A percentile compares a stretch with the other conserved stretches of the same genome.
These are phyloP conservation scores for Tolmerus cingulatus DNA, from an alignment of 2,888 invertebrate species.

Conservation along the genomic window DNA sequence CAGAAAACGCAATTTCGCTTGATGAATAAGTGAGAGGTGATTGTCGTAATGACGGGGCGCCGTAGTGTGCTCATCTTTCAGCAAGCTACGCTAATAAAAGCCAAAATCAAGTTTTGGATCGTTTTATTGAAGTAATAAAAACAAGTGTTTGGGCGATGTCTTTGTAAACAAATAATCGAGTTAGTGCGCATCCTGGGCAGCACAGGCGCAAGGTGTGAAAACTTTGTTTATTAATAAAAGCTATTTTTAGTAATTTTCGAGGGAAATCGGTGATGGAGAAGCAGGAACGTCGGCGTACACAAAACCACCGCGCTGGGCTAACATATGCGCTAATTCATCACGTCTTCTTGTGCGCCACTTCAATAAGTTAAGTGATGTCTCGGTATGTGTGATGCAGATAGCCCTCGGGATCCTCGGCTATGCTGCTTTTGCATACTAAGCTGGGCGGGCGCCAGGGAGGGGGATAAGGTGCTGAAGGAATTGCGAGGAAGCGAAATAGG, in stretches of 20 bases:
- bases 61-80: conserved; percentile 37
- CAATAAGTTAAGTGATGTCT: not conserved
- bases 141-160: conserved; percentile 39
- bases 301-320: not conserved
- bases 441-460: not conserved
- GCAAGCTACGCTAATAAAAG: conserved; percentile 32
- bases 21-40: conserved; percentile 31
- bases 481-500: not conserved
- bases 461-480: not conserved
- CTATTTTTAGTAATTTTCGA: conserved; percentile 18
- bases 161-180: conserved; percentile 34
- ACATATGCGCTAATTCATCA: not conserved
- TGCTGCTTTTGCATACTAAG: not conserved
- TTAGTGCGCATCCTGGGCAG: not conserved
- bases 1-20: not conserved
- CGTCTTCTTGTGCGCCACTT: not conserved
- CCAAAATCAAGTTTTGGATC: conserved; percentile 1
- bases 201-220: conserved; percentile 13
- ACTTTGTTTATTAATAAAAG: conserved; percentile 26
- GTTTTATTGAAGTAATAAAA: conserved; percentile 37
- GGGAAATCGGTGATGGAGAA: not conserved
- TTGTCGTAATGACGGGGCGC: conserved; percentile 37
- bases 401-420: not conserved
- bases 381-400: not conserved
- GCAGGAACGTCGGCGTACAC: not conserved